phyloP scores from a whole-genome alignment of 2,113 vertebrate species.

The Callocephalon fimbriatum region DNA sequence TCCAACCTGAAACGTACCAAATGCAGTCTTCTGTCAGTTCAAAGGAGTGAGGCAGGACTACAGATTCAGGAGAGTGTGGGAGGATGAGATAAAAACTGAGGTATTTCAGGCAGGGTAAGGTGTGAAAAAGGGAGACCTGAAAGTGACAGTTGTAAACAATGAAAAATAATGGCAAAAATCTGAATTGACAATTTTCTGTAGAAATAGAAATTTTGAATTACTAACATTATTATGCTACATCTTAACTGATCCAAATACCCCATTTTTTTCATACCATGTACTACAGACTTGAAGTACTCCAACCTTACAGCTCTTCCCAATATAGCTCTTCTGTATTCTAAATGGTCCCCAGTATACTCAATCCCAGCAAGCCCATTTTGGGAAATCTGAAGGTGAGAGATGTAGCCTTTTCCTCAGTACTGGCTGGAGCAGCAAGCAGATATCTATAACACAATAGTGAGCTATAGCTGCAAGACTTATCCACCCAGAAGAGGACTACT shows the following conservation, averaged over 20 bases:
- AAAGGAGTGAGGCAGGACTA: background rate
- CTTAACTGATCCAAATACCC: background rate
- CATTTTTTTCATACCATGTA: background rate
- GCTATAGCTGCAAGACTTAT: background rate
- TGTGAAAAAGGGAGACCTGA: background rate
- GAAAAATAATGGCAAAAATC: fast-evolving
- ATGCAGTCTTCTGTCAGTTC: background rate
- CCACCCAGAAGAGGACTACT: background rate
- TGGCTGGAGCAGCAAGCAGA: background rate
- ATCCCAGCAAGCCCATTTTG: background rate
- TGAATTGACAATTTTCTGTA: background rate
- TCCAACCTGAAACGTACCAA: background rate
- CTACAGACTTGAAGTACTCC: background rate
- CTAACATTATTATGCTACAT: background rate
- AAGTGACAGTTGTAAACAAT: background rate
- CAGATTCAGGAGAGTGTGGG: background rate
- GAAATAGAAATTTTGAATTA: background rate
- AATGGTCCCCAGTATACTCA: fast-evolving
- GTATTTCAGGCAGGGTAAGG: background rate
- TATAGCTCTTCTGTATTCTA: background rate
- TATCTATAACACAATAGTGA: background rate
- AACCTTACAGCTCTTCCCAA: background rate
- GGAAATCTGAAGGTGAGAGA: fast-evolving
- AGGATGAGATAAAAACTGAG: background rate
- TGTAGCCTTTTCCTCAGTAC: background rate